Percentiles rank a stretch among this genome's conserved stretches.
phyloP scores from a whole-genome alignment of 2,797 vertebrate genomes.

The Malurus splendens region DNA sequence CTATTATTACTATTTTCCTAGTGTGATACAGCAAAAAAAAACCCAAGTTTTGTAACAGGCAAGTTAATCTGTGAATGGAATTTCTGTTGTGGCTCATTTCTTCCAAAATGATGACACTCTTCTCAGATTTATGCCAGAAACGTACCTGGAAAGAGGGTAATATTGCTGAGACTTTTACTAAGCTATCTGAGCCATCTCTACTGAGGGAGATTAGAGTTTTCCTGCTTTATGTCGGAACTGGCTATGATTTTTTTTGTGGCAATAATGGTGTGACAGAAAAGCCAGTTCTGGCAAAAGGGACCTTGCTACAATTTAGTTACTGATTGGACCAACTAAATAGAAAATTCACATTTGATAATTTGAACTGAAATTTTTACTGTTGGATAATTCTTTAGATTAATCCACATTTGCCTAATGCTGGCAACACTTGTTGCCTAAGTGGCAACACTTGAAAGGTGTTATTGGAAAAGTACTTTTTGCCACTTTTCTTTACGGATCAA shows the following conservation, averaged over 20 bases:
- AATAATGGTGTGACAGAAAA: not conserved
- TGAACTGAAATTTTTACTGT: not conserved
- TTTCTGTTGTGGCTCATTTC: not conserved
- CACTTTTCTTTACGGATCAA: not conserved
- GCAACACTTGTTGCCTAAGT: no score
- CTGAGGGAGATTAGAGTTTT: not conserved
- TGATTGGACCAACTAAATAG: not conserved
- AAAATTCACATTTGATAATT: not conserved
- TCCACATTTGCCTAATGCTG: not conserved
- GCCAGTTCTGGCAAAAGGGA: not conserved
- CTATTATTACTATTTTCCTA: not conserved
- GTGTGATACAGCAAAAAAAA: not conserved
- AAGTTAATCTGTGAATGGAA: not conserved
- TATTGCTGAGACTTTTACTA: not conserved
- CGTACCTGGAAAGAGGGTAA: not conserved
- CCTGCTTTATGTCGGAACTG: not conserved
- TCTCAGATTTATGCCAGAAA: not conserved
- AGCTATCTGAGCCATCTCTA: not conserved
- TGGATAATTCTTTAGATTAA: not conserved
- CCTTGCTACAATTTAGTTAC: not conserved
- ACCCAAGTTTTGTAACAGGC: not conserved
- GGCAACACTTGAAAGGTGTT: not conserved
- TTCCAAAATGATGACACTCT: not conserved
- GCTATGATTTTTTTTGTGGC: not conserved
- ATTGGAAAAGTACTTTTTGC: not conserved